These are phyloP conservation scores for Pseudomugil tenellus DNA, from an alignment of 2,797 vertebrate species.

Conservation along the genomic window DNA sequence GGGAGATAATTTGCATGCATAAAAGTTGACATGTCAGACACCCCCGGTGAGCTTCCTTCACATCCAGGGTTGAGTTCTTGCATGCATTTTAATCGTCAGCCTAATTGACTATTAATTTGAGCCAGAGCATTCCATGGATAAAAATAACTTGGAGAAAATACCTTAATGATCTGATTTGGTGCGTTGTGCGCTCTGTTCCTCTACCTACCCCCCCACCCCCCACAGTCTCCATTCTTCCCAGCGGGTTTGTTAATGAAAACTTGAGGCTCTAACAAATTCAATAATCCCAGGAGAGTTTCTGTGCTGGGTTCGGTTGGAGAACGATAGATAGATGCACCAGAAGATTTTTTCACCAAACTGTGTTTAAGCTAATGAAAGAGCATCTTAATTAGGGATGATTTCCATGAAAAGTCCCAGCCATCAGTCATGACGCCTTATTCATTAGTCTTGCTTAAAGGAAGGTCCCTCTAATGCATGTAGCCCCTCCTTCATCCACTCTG, in stretches of 20 bases:
- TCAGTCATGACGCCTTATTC: conserved; percentile 76
- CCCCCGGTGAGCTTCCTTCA: conserved; percentile 12
- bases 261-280: conserved; percentile 62
- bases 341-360: conserved; percentile 55
- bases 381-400: conserved; percentile 74
- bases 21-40: conserved; percentile 53
- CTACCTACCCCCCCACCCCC: conserved; percentile 7
- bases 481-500: background rate
- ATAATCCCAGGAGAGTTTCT: conserved; percentile 52
- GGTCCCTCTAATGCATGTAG: conserved; percentile 1
- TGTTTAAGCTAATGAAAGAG: conserved; percentile 74
- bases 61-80: conserved; percentile 16
- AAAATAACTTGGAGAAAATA: conserved; percentile 66
- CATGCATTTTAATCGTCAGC: conserved; percentile 51
- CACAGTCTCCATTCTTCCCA: conserved; percentile 34
- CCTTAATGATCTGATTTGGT: conserved; percentile 67
- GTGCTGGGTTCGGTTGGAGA: conserved; percentile 37
- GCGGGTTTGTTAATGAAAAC: conserved; percentile 67
- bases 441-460: conserved; percentile 70
- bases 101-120: conserved; percentile 76
- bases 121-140: conserved; percentile 57
- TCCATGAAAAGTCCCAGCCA: conserved; percentile 73
- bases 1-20: conserved; percentile 42
- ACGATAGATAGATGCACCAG: conserved; percentile 43
- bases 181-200: conserved; percentile 25